Evolutionary conservation across 2,113 vertebrate genomes (phyloP).

Genomic region (Antigone vipio): DNA sequence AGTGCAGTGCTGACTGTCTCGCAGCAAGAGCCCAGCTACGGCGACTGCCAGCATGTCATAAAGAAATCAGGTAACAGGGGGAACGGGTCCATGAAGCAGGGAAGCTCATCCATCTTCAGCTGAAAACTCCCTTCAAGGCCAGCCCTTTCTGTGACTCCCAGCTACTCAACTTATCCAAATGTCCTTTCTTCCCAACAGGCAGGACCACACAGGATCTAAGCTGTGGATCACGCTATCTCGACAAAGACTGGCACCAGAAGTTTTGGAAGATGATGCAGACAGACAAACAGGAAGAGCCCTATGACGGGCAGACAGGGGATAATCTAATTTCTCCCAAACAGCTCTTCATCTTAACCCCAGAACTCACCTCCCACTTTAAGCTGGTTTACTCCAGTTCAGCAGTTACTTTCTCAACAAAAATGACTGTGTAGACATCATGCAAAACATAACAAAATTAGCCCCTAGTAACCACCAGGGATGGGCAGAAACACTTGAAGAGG

Average conservation of each 20-base stretch:
- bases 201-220: slow-evolving; percentile 41
- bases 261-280: neutral
- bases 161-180: slow-evolving; percentile 47
- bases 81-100: slow-evolving; percentile 9
- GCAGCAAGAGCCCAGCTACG: neutral
- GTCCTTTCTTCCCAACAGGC: neutral
- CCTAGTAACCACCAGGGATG: neutral
- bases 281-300: slow-evolving; percentile 25
- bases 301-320: neutral
- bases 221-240: neutral
- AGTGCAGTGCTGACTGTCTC: slow-evolving; percentile 29
- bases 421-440: too few species aligned
- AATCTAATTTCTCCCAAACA: neutral
- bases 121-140: neutral
- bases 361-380: neutral
- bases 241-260: neutral
- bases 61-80: slow-evolving; percentile 21
- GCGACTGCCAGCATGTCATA: slow-evolving; percentile 14
- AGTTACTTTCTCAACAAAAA: neutral
- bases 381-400: neutral
- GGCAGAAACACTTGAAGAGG: neutral
- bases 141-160: neutral
- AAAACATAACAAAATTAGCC: neutral
- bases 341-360: neutral
- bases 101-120: slow-evolving; percentile 68